These are phyloP conservation scores for Arion vulgaris DNA, from an alignment of 1,140 invertebrate species.

Conservation along the genomic window DNA sequence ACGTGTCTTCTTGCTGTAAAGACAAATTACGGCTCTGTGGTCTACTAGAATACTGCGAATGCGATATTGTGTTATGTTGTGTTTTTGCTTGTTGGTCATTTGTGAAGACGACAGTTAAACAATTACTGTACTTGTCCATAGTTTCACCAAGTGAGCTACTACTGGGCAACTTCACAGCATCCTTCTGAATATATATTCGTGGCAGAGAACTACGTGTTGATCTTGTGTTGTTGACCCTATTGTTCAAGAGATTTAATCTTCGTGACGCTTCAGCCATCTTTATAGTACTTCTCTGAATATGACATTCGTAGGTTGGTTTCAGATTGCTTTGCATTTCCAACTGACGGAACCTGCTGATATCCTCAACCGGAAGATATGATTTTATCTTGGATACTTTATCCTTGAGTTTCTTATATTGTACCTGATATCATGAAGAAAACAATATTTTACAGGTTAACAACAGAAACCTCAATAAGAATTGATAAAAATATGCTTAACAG, in stretches of 20 bases:
- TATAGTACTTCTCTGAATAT: slow-evolving; percentile 57
- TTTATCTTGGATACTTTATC: slow-evolving; percentile 63
- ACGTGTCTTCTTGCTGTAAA: no score
- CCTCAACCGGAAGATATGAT: slow-evolving; percentile 59
- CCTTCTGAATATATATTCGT: neutral
- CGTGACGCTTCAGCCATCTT: slow-evolving; percentile 65
- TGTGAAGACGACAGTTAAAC: slow-evolving; percentile 61
- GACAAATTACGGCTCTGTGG: neutral
- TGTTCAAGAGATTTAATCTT: slow-evolving; percentile 51
- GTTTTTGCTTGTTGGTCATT: slow-evolving; percentile 38
- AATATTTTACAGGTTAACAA: neutral
- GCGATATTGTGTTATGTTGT: slow-evolving; percentile 27
- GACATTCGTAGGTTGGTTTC: slow-evolving; percentile 43
- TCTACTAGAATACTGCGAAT: neutral
- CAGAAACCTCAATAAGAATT: no score
- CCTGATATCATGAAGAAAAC: neutral
- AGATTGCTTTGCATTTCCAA: slow-evolving; percentile 62
- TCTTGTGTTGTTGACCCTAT: neutral
- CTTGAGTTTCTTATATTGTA: slow-evolving; percentile 62
- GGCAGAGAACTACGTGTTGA: slow-evolving; percentile 20
- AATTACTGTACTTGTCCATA: slow-evolving; percentile 55
- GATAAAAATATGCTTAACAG: no score
- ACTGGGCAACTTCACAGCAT: neutral
- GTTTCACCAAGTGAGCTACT: slow-evolving; percentile 36
- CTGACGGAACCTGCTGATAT: slow-evolving; percentile 58